Evolutionary conservation across 1,140 invertebrate genomes (phyloP), one percentile per base, ranked within the genome.

Genomic region (Drosophila ercepeae): DNA sequence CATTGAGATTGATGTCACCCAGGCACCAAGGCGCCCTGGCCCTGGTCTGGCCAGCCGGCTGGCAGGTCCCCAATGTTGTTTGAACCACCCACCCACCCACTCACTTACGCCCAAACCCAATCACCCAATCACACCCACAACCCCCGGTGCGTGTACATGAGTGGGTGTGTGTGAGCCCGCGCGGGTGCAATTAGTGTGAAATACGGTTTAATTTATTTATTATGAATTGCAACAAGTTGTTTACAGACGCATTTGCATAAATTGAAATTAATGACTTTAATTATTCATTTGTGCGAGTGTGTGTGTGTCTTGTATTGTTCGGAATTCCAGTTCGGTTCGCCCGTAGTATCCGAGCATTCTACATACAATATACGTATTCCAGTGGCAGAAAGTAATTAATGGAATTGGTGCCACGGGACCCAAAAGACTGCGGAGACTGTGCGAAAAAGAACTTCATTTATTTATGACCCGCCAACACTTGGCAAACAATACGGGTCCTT

Each of bases 201-300:
- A 88, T 88, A 82, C 83, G 78, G 74, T 89, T 88, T 88, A 88
- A 88, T 88, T 88, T 88, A 88, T 88, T 88, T 88, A 88, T 88
- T 88, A 88, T 88, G 82, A 88, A 88, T 88, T 88, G 82, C 82
- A 88, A 88, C 82, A 88, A 88, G 83, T 88, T 88, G 82, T 88
- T 88, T 88, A 89, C 82, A 88, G 82, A 88, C 82, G 83, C 82
- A 88, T 88, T 88, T 88, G 83, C 82, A 88, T 88, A 88, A 88
- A 88, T 88, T 88, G 82, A 88, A 88, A 88, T 88, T 88, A 88
- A 88, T 88, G 82, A 89, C 82, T 89, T 88, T 82, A 89, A 86
- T 86, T 86, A 86, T 86, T 86, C 77, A 86, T 82, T 49, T 64
- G 53, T 84, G 34, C 19, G 25, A 50, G 63, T 54, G 36, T 77